These are phyloP conservation scores for Drosophila teissieri DNA, from an alignment of 1,140 invertebrate species.

Conservation along the genomic window DNA sequence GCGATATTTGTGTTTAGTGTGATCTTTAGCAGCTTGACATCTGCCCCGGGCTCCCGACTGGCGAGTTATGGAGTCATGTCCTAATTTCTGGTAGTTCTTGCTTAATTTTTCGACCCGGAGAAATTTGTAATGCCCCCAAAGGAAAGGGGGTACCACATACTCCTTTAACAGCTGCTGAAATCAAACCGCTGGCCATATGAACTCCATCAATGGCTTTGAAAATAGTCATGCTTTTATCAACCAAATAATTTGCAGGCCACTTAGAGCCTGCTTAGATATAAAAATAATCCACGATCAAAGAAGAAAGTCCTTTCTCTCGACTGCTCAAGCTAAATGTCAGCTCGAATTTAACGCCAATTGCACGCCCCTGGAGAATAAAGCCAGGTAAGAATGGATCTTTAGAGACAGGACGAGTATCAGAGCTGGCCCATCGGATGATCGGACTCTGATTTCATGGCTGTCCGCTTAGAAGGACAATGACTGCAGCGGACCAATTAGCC, in stretches of 20 bases:
- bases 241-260: too few species aligned
- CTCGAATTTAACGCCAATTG: constrained; percentile 71
- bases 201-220: neutral
- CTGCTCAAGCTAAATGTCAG: constrained; percentile 43
- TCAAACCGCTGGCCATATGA: neutral
- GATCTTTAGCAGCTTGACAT: constrained; percentile 68
- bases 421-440: constrained; percentile 26
- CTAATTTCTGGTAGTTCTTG: constrained; percentile 68
- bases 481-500: constrained; percentile 67
- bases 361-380: constrained; percentile 39
- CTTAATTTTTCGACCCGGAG: constrained; percentile 49
- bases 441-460: constrained; percentile 65
- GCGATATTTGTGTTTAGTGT: constrained; percentile 44
- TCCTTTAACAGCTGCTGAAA: constrained; percentile 15
- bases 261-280: too few species aligned
- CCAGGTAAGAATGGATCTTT: constrained; percentile 17
- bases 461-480: constrained; percentile 29
- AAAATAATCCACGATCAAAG: neutral
- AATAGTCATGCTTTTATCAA: too few species aligned
- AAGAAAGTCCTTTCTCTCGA: neutral
- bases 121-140: constrained; percentile 47
- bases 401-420: constrained; percentile 4
- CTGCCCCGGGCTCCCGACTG: constrained; percentile 44
- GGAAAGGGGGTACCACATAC: neutral
- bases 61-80: constrained; percentile 57